Evolutionary conservation across 2,797 vertebrate genomes (phyloP).

Genomic region (Micromesistius poutassou): DNA sequence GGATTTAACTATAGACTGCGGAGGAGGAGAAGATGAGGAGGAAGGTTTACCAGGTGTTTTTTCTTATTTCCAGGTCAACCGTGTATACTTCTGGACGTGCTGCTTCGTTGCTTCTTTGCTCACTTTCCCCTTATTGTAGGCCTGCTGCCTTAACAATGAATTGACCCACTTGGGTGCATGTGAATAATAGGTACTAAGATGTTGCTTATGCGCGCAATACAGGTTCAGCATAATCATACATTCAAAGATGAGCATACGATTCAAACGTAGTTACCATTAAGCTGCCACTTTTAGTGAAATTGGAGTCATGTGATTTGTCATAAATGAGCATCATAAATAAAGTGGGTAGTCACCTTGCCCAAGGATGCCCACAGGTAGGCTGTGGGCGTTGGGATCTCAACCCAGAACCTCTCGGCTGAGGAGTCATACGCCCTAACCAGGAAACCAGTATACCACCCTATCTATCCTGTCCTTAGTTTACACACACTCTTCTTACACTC

Average conservation of each 20-base stretch:
- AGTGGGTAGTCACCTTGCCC: neutral
- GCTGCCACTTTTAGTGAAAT: neutral
- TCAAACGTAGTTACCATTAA: neutral
- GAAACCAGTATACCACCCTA: neutral
- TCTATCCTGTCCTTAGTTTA: neutral
- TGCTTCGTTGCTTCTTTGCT: neutral
- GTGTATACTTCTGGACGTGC: neutral
- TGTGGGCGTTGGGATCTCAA: neutral
- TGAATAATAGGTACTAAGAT: slow-evolving; percentile 32
- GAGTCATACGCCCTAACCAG: neutral
- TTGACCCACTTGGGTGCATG: slow-evolving; percentile 24
- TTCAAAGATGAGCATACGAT: neutral
- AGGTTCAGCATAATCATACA: neutral
- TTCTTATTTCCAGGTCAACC: neutral
- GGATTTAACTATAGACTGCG: neutral
- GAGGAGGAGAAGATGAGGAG: neutral
- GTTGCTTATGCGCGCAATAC: neutral
- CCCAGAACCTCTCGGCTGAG: neutral
- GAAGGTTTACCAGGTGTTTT: neutral
- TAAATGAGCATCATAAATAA: no score
- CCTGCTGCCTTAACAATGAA: slow-evolving; percentile 21
- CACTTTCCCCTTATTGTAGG: neutral
- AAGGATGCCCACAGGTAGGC: neutral
- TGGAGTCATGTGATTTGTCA: neutral
- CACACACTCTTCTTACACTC: neutral